Evolutionary conservation across 2,888 invertebrate species (phyloP).

Genomic region (Hirtodrosophila duncani): DNA sequence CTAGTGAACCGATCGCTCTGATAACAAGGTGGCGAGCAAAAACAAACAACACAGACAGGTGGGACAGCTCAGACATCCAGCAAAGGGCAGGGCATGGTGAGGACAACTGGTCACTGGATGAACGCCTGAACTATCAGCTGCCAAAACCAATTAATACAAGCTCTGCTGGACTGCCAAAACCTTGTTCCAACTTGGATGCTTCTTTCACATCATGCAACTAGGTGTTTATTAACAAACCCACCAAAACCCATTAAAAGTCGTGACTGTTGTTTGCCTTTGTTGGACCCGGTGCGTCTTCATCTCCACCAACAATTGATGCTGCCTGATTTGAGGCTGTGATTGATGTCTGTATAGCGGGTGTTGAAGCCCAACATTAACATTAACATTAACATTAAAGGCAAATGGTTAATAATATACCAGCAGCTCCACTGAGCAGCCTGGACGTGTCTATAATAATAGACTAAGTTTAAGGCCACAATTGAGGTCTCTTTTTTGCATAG

Average conservation of each 20-base stretch:
- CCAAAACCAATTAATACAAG: no score
- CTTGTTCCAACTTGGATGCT: constrained; percentile 7
- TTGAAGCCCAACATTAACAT: constrained; percentile 61
- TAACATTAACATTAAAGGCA: constrained; percentile 15
- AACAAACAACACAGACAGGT: constrained; percentile 35
- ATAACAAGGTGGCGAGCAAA: constrained; percentile 40
- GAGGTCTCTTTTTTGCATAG: constrained; percentile 41
- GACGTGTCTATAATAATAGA: constrained; percentile 41
- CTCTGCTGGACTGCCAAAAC: no score
- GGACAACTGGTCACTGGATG: no score
- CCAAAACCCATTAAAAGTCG: constrained; percentile 71
- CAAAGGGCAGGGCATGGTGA: no score
- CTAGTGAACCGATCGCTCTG: constrained; percentile 23
- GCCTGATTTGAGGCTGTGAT: constrained; percentile 61
- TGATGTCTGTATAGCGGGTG: constrained; percentile 64
- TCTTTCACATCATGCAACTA: no score
- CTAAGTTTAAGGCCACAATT: constrained; percentile 38
- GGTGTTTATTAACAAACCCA: constrained; percentile 62
- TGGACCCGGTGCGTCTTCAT: no score
- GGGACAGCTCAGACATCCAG: constrained; percentile 5
- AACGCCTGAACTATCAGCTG: no score
- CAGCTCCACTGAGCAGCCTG: constrained; percentile 1
- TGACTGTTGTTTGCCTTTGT: constrained; percentile 71
- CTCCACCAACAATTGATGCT: no score
- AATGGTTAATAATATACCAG: constrained; percentile 53